A percentile compares a stretch with the other conserved stretches of the same genome.
Evolutionary conservation across 1,140 invertebrate genomes (phyloP).

Genomic region (Trigoniulus corallinus): DNA sequence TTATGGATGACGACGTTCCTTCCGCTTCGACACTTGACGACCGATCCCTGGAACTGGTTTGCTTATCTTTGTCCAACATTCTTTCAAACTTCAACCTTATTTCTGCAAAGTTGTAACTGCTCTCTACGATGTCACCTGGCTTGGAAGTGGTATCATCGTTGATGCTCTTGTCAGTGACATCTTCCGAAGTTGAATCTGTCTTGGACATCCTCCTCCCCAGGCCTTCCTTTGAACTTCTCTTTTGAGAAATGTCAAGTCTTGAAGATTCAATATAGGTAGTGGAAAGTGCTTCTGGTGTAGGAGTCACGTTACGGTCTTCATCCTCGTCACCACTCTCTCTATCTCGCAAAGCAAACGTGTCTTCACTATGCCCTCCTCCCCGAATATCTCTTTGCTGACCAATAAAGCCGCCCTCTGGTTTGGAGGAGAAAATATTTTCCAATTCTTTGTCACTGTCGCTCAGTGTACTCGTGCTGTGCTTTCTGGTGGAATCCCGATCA

Average conservation of each 20-base stretch:
- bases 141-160: background rate
- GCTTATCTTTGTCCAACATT: background rate
- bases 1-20: background rate
- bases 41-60: background rate
- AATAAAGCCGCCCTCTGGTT: too few relatives aligned
- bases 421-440: background rate
- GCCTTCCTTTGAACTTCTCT: background rate
- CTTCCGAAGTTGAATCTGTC: background rate
- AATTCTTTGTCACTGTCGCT: conserved; percentile 2
- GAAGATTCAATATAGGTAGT: too few relatives aligned
- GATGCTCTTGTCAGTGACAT: background rate
- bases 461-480: background rate
- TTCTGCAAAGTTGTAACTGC: background rate
- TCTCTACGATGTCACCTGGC: background rate
- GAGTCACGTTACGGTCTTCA: background rate
- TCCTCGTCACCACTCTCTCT: background rate
- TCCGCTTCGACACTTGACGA: background rate
- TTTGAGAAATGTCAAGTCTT: background rate
- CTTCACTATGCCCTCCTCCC: background rate
- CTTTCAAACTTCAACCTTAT: background rate
- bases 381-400: background rate
- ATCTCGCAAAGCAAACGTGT: background rate
- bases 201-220: background rate
- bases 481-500: conserved; percentile 8
- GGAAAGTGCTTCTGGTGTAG: background rate